phyloP scores from a whole-genome alignment of 2,113 vertebrate genomes.

The Pseudonaja textilis region DNA sequence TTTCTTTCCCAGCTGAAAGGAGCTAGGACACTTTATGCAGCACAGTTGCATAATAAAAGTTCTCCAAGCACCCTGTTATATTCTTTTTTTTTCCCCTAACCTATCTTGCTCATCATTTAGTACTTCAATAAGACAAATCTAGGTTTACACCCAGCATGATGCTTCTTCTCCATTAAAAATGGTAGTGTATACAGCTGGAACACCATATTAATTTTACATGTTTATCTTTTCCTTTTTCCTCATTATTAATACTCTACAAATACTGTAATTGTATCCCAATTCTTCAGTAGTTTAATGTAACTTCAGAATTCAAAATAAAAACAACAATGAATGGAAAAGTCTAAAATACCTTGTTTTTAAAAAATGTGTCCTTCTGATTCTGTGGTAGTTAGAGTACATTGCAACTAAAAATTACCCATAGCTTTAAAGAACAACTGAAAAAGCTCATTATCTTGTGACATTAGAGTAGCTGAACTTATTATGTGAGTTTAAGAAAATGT shows the following conservation, averaged over 20 bases:
- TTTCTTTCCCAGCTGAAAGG: too few relatives aligned
- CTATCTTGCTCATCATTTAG: conserved; percentile 14
- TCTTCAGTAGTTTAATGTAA: not conserved
- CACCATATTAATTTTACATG: not conserved
- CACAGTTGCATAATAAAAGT: not conserved
- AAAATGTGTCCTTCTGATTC: conserved; percentile 27
- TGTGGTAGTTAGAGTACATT: conserved; percentile 33
- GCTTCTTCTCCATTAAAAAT: not conserved
- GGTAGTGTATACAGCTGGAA: not conserved
- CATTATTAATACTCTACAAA: too few relatives aligned
- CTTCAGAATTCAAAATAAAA: not conserved
- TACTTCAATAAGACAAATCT: not conserved
- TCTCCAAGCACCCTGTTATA: not conserved
- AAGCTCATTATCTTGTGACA: conserved; percentile 43
- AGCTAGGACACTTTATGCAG: too few relatives aligned
- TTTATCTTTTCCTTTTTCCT: too few relatives aligned
- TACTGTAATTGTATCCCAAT: too few relatives aligned
- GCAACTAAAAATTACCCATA: conserved; percentile 26
- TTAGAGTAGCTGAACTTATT: conserved; percentile 52
- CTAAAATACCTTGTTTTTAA: conserved; percentile 30
- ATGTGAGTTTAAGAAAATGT: conserved; percentile 33
- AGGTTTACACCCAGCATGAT: conserved; percentile 13
- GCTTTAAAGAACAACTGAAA: conserved; percentile 9
- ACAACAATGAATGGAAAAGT: conserved; percentile 32
- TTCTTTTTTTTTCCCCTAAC: not conserved